phyloP scores from a whole-genome alignment of 2,113 vertebrate species.

The Tursiops truncatus region DNA sequence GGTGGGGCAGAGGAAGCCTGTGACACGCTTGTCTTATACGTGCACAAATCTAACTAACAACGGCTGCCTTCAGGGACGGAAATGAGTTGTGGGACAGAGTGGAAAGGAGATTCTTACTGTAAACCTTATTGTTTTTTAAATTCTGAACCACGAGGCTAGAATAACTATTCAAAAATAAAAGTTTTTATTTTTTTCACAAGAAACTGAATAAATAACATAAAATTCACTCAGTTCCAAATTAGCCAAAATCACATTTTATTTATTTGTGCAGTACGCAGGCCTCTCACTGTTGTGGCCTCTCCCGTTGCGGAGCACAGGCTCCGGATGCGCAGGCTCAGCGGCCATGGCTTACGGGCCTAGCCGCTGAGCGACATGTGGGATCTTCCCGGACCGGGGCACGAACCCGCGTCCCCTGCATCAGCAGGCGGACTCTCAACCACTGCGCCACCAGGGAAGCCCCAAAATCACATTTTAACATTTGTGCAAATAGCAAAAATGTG shows the following conservation, averaged over 20 bases:
- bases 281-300: no score
- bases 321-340: accelerated
- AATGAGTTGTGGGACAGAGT: neutral
- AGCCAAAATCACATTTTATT: neutral
- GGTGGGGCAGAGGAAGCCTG: neutral
- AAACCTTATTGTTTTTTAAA: neutral
- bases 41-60: neutral
- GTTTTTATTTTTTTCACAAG: neutral
- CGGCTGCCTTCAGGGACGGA: neutral
- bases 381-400: no score
- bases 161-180: neutral
- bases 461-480: neutral
- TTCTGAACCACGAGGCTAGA: neutral
- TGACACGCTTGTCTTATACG: accelerated
- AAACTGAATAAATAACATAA: neutral
- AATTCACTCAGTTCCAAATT: neutral
- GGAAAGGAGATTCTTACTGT: neutral
- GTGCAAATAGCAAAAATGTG: neutral
- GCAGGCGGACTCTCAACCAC: no score
- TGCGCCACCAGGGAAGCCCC: no score
- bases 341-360: no score
- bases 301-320: no score
- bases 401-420: no score
- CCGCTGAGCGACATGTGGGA: no score
- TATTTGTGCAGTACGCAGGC: neutral